A percentile compares a stretch with the other conserved stretches of the same genome.
These are phyloP conservation scores for Trinectes maculatus DNA, from an alignment of 2,113 vertebrate species.

Conservation along the genomic window DNA sequence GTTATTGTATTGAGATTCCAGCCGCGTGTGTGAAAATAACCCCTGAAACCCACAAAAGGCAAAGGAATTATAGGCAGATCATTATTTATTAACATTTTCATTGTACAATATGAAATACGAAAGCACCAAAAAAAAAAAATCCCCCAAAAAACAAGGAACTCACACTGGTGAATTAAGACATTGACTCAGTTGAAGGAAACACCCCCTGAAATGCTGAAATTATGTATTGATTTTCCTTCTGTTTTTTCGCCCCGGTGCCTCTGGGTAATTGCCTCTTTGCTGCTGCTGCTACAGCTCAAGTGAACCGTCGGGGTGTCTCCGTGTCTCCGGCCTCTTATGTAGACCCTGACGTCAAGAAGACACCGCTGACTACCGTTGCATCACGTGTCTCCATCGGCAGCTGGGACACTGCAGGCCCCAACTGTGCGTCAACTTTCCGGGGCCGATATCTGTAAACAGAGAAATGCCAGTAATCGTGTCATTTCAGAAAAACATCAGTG, in stretches of 20 bases:
- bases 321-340: slow-evolving; percentile 59
- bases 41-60: neutral
- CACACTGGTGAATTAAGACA: slow-evolving; percentile 69
- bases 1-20: slow-evolving; percentile 24
- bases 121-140: slow-evolving; percentile 16
- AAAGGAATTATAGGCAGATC: slow-evolving; percentile 25
- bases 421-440: slow-evolving; percentile 3
- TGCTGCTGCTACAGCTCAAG: slow-evolving; percentile 63
- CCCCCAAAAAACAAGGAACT: slow-evolving; percentile 43
- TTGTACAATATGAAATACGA: slow-evolving; percentile 23
- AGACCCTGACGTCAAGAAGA: slow-evolving; percentile 36
- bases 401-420: slow-evolving; percentile 7
- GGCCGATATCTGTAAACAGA: too few relatives aligned
- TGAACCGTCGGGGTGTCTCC: slow-evolving; percentile 53
- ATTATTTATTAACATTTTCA: slow-evolving; percentile 44
- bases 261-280: slow-evolving; percentile 77
- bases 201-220: slow-evolving; percentile 78
- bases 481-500: neutral
- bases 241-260: slow-evolving; percentile 75
- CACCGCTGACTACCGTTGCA: slow-evolving; percentile 23
- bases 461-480: neutral
- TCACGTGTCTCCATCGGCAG: slow-evolving; percentile 27
- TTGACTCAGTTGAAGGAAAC: slow-evolving; percentile 74
- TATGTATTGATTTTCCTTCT: slow-evolving; percentile 79
- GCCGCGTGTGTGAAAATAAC: slow-evolving; percentile 24